phyloP scores from a whole-genome alignment of 1,140 invertebrate genomes.

The Zophobas morio region DNA sequence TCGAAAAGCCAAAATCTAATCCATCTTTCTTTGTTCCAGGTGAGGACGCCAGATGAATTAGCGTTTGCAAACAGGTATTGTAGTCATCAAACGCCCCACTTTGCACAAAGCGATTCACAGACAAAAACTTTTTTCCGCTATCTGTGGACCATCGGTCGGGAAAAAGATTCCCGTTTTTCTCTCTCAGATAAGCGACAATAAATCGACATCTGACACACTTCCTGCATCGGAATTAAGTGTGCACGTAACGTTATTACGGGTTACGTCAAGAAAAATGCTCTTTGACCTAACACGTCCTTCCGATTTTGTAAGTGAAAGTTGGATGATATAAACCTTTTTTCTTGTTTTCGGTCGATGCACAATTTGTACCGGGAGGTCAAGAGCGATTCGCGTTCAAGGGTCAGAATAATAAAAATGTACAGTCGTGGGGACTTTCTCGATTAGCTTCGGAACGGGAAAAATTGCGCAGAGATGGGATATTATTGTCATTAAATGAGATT shows the following conservation, averaged over 20 bases:
- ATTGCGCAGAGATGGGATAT: not conserved
- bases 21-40: too few species aligned
- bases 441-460: too few species aligned
- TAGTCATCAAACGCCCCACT: too few species aligned
- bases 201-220: not conserved
- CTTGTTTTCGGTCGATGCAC: not conserved
- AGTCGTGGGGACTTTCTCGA: not conserved
- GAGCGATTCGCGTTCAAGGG: not conserved
- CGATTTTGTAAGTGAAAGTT: slow-evolving; percentile 1
- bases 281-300: slow-evolving; percentile 2
- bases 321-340: not conserved
- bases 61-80: too few species aligned
- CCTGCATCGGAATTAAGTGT: not conserved
- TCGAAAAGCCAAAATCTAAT: too few species aligned
- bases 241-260: not conserved
- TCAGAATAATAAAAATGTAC: not conserved
- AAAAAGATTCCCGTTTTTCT: not conserved
- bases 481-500: not conserved
- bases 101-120: not conserved
- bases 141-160: not conserved
- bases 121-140: not conserved
- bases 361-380: not conserved
- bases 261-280: slow-evolving; percentile 2
- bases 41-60: too few species aligned
- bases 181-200: not conserved